A percentile compares a stretch with the other conserved stretches of the same genome.
These are phyloP conservation scores for Gisinianus flammeolus DNA, from an alignment of 2,888 invertebrate genomes.

Conservation along the genomic window DNA sequence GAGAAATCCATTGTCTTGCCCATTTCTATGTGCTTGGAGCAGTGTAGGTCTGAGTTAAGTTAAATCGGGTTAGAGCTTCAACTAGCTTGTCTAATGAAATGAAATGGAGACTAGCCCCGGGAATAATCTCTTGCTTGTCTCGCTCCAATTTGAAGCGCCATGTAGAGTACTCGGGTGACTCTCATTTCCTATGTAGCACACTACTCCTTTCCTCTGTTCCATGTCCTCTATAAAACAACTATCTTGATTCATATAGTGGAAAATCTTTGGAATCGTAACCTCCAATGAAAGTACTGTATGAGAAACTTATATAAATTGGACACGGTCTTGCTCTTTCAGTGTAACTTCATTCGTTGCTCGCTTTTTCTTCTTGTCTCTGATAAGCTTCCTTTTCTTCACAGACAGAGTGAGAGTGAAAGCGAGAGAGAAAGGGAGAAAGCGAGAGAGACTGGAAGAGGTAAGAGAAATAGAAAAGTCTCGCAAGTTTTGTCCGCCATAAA, in stretches of 20 bases:
- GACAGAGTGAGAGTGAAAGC: neutral
- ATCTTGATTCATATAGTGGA: neutral
- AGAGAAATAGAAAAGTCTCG: neutral
- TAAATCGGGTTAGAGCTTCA: conserved; percentile 3
- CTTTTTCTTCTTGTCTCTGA: conserved; percentile 8
- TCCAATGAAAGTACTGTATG: neutral
- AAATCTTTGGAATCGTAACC: neutral
- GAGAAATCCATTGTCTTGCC: neutral
- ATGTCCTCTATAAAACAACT: neutral
- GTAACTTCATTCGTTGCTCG: conserved; percentile 8
- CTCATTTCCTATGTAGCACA: no score
- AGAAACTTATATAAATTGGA: neutral
- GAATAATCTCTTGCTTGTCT: neutral
- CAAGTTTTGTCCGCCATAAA: no score
- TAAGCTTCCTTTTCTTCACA: neutral
- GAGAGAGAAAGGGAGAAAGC: neutral
- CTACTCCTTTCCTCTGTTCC: no score
- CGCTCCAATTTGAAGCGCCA: neutral
- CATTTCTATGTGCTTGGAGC: neutral
- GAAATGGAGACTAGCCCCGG: neutral
- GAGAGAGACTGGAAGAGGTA: neutral
- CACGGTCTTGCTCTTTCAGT: conserved; percentile 33
- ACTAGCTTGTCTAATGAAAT: conserved; percentile 8
- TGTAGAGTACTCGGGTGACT: neutral
- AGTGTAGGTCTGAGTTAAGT: neutral